These are phyloP conservation scores for Drosophila obscura DNA, from an alignment of 1,140 invertebrate genomes.

Conservation along the genomic window DNA sequence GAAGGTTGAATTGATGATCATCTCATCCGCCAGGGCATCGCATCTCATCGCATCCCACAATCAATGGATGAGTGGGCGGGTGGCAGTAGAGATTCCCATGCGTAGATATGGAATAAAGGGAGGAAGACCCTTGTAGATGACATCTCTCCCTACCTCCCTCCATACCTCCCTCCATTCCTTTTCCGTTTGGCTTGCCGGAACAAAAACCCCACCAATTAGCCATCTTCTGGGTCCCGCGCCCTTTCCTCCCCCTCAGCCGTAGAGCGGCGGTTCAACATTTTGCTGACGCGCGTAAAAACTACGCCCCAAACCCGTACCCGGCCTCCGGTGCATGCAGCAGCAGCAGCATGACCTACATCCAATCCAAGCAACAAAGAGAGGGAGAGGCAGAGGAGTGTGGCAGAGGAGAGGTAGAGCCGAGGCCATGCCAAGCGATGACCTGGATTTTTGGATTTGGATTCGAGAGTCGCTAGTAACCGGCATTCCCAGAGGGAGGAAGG, in stretches of 20 bases:
- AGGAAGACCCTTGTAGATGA: background rate
- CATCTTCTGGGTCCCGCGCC: no score
- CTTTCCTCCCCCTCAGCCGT: no score
- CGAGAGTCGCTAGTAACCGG: conserved; percentile 38
- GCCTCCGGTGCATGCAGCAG: conserved; percentile 15
- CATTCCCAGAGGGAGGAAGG: conserved; percentile 6
- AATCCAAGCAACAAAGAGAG: conserved; percentile 19
- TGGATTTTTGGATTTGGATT: conserved; percentile 56
- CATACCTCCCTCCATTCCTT: no score
- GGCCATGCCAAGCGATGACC: conserved; percentile 58
- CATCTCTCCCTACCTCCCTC: background rate
- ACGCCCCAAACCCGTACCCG: conserved; percentile 38
- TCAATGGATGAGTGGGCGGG: conserved; percentile 14
- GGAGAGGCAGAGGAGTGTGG: conserved; percentile 21
- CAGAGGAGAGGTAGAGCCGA: conserved; percentile 27
- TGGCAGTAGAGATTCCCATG: background rate
- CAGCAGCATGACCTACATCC: conserved; percentile 72
- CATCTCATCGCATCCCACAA: conserved; percentile 23
- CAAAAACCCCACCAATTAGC: no score
- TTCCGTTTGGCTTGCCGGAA: background rate
- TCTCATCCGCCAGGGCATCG: conserved; percentile 24
- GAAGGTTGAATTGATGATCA: conserved; percentile 77
- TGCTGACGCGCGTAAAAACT: conserved; percentile 77
- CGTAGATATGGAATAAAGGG: background rate
- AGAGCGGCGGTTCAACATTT: conserved; percentile 19